Conservation (phyloP, 2,113 vertebrate species). For the Sarotherodon lohbergeri region DNA sequence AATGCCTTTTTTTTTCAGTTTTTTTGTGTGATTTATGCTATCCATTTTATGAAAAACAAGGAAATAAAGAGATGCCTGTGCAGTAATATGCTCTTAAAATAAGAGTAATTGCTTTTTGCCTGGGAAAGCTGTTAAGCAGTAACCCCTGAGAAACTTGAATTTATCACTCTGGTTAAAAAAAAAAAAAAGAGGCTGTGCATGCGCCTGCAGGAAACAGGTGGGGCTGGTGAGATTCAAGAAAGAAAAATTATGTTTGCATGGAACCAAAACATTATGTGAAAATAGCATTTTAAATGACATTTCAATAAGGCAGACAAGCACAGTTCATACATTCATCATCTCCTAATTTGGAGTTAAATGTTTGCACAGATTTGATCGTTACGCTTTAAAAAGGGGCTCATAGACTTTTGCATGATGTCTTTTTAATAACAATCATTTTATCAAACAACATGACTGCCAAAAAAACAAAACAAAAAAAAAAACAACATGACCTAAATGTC, state of each 20-base stretch:
- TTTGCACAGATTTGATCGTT: conserved; percentile 21
- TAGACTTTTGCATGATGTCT: conserved; percentile 29
- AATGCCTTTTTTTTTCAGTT: neutral
- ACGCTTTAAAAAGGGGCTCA: conserved; percentile 3
- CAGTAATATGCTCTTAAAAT: conserved; percentile 34
- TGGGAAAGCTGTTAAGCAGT: conserved; percentile 53
- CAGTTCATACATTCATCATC: conserved; percentile 21
- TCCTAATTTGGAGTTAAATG: conserved; percentile 25
- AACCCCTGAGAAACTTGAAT: conserved; percentile 48
- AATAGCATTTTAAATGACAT: conserved; percentile 41
- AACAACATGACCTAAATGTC: neutral
- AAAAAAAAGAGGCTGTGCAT: conserved; percentile 11
- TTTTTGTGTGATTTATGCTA: conserved; percentile 12
- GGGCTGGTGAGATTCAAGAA: conserved; percentile 45
- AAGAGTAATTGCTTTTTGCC: conserved; percentile 46
- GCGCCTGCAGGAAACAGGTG: conserved; percentile 59
- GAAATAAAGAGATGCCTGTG: conserved; percentile 20
- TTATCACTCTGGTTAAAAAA: conserved; percentile 37
- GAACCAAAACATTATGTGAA: conserved; percentile 49
- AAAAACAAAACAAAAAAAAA: neutral
- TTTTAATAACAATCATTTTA: conserved; percentile 49
- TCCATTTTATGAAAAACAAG: conserved; percentile 19
- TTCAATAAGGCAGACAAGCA: conserved; percentile 37
- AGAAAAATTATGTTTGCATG: conserved; percentile 48
- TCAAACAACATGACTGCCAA: conserved; percentile 34